Conservation (phyloP, 2,888 invertebrate genomes). For the Calliopum simillimum region DNA sequence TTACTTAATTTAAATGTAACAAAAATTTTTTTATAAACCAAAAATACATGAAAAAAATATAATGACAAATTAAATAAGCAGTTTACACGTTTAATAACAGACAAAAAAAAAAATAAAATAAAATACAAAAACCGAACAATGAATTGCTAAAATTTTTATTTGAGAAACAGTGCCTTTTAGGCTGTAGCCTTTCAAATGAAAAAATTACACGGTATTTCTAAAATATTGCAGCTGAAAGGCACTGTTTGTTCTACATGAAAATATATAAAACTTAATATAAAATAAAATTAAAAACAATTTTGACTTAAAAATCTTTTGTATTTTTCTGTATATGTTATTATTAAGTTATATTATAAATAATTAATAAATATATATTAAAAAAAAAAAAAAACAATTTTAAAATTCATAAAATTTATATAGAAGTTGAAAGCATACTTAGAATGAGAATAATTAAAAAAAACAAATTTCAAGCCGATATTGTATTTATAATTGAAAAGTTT, state of each 20-base stretch:
- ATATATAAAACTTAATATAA: background rate
- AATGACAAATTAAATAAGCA: background rate
- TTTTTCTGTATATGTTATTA: conserved; percentile 31
- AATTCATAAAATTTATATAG: background rate
- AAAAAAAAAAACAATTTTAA: background rate
- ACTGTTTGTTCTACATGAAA: background rate
- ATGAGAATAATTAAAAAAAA: conserved; percentile 7
- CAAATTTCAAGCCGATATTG: conserved; percentile 1
- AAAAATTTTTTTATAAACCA: background rate
- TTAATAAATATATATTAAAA: background rate
- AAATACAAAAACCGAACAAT: background rate
- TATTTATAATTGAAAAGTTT: conserved; percentile 13
- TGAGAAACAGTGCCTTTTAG: too few relatives aligned
- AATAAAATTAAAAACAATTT: conserved; percentile 10
- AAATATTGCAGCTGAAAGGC: too few relatives aligned
- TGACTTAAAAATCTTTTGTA: conserved; percentile 31
- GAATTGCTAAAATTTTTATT: too few relatives aligned
- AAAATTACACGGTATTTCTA: too few relatives aligned
- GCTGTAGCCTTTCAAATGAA: too few relatives aligned
- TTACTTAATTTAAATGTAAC: background rate
- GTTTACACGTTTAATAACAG: background rate
- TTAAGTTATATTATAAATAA: conserved; percentile 21
- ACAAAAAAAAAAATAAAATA: background rate
- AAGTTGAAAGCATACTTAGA: background rate
- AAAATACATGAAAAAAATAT: background rate